Conservation (phyloP, 64 coral and sea anemone species). For the Orbicella faveolata region DNA sequence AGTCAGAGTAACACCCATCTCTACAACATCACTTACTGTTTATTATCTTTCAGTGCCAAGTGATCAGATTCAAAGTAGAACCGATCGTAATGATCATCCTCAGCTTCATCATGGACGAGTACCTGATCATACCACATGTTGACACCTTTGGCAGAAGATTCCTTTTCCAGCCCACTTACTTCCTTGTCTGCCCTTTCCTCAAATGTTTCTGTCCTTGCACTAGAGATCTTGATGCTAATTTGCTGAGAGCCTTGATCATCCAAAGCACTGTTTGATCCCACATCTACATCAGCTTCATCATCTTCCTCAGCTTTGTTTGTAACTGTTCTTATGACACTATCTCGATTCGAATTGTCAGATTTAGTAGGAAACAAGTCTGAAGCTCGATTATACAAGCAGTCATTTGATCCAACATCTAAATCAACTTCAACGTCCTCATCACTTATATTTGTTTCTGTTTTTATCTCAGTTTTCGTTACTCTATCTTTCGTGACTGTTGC, state of each 20-base stretch:
- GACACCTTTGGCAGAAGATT: not conserved
- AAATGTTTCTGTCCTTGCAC: not conserved
- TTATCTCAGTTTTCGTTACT: not conserved
- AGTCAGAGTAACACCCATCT: too few relatives aligned
- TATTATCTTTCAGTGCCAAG: conserved; percentile 89
- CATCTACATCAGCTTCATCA: conserved; percentile 19
- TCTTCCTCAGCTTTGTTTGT: not conserved
- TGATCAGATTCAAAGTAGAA: conserved; percentile 99
- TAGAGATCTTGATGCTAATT: not conserved
- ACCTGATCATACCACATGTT: not conserved
- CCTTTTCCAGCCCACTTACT: not conserved
- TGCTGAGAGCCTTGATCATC: not conserved
- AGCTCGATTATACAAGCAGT: not conserved
- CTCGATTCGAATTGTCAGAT: not conserved
- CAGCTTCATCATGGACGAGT: conserved; percentile 47
- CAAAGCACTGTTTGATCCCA: not conserved
- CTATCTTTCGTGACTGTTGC: not conserved
- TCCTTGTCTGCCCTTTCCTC: not conserved
- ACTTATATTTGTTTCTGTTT: not conserved
- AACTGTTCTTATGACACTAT: not conserved
- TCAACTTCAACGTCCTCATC: not conserved
- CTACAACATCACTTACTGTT: conserved; percentile 72
- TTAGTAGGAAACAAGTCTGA: not conserved
- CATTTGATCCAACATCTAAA: not conserved
- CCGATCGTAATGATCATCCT: conserved; percentile 61